Percentiles rank a stretch among this genome's conserved stretches.
Conservation (phyloP, 2,888 invertebrate genomes). For the Caenorhabditis afra region DNA sequence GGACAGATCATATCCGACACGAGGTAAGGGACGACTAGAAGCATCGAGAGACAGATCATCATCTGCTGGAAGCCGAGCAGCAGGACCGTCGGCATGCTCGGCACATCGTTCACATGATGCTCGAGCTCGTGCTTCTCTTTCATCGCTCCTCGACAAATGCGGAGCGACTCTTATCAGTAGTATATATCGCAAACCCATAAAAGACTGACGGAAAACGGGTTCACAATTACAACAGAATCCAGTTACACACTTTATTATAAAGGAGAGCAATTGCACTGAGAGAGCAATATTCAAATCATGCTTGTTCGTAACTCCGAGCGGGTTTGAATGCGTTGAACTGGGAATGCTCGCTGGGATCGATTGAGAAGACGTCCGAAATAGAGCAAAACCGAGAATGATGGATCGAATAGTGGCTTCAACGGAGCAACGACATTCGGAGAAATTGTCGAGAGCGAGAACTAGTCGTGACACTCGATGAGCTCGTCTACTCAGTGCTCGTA, state of each 20-base stretch:
- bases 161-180: slow-evolving; percentile 34
- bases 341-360: not conserved
- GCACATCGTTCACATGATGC: slow-evolving; percentile 56
- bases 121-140: slow-evolving; percentile 31
- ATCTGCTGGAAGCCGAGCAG: slow-evolving; percentile 70
- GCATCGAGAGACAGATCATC: slow-evolving; percentile 75
- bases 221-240: slow-evolving; percentile 28
- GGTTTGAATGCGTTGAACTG: not conserved
- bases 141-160: slow-evolving; percentile 11
- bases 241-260: not conserved
- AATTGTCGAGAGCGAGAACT: not conserved
- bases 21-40: slow-evolving; percentile 73
- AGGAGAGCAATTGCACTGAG: not conserved
- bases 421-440: not conserved
- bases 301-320: not conserved
- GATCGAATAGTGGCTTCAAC: slow-evolving; percentile 8
- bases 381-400: slow-evolving; percentile 2
- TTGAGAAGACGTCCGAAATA: not conserved
- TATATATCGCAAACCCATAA: slow-evolving; percentile 34
- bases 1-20: slow-evolving; percentile 73
- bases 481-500: slow-evolving; percentile 26
- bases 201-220: slow-evolving; percentile 38
- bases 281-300: not conserved
- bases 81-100: slow-evolving; percentile 39
- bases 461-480: slow-evolving; percentile 21